phyloP scores from a whole-genome alignment of 1,140 invertebrate genomes.

The Thaumetopoea pityocampa region DNA sequence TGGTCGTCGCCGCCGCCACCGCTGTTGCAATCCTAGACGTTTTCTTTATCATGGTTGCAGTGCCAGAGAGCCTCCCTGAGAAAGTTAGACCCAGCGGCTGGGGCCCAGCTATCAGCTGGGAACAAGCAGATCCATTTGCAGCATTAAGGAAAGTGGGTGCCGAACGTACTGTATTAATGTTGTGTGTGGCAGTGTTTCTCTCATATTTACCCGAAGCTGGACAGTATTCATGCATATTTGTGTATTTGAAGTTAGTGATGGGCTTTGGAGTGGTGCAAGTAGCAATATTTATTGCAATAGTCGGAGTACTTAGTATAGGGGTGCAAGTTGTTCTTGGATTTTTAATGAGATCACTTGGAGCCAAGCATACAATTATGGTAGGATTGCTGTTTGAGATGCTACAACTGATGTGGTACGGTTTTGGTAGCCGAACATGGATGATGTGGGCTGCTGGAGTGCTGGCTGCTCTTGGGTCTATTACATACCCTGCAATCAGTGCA shows the following conservation, averaged over 20 bases:
- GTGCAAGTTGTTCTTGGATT: constrained; percentile 94
- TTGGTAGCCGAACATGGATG: constrained; percentile 87
- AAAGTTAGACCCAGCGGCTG: constrained; percentile 88
- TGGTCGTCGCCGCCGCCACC: constrained; percentile 97
- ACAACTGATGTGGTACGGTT: constrained; percentile 98
- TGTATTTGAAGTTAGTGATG: constrained; percentile 98
- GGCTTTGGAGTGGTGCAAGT: constrained; percentile 96
- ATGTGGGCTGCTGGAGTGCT: constrained; percentile 99
- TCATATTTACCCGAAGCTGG: constrained; percentile 99
- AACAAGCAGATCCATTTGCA: constrained; percentile 98
- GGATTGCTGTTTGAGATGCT: constrained; percentile 97
- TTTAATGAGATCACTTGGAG: constrained; percentile 90
- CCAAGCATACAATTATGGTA: constrained; percentile 98
- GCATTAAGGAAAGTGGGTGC: constrained; percentile 95
- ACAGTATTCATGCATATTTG: constrained; percentile 99
- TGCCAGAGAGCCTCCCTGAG: constrained; percentile 98
- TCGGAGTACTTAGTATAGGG: constrained; percentile 96
- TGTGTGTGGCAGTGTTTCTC: constrained; percentile 97
- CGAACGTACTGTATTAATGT: constrained; percentile 96
- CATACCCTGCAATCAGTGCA: constrained; percentile 99
- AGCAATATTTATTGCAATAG: constrained; percentile 97
- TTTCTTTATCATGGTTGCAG: constrained; percentile 97
- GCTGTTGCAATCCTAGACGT: constrained; percentile 97
- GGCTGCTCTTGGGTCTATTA: constrained; percentile 95
- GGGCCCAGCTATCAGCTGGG: constrained; percentile 93